These are phyloP conservation scores for Drosophila helvetica DNA, from an alignment of 2,888 invertebrate genomes.

Conservation along the genomic window DNA sequence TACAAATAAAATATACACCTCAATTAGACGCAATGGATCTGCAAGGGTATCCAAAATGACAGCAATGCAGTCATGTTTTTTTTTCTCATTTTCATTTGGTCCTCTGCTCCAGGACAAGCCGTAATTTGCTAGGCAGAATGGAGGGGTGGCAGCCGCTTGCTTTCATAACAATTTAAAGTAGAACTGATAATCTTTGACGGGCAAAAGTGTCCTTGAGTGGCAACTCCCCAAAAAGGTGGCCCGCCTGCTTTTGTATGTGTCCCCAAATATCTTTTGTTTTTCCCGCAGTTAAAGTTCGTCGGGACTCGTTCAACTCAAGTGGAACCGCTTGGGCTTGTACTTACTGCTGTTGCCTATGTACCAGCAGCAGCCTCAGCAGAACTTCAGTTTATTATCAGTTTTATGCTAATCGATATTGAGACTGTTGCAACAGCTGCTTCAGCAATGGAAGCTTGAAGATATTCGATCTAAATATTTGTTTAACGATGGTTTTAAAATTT, in stretches of 20 bases:
- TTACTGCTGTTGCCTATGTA: neutral
- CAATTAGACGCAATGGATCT: conserved; percentile 35
- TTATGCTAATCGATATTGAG: conserved; percentile 40
- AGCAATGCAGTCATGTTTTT: neutral
- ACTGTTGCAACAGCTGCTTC: conserved; percentile 23
- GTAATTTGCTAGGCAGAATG: conserved; percentile 48
- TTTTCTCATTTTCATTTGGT: conserved; percentile 1
- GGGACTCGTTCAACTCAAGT: neutral
- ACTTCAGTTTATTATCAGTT: conserved; percentile 37
- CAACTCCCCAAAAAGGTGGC: conserved; percentile 40
- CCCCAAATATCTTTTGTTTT: conserved; percentile 18
- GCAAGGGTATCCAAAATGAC: neutral
- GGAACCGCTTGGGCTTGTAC: neutral
- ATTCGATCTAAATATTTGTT: neutral
- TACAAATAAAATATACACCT: no score
- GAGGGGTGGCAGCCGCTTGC: conserved; percentile 33
- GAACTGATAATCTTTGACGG: conserved; percentile 61
- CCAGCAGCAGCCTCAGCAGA: conserved; percentile 21
- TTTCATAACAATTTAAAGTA: conserved; percentile 7
- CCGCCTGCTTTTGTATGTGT: conserved; percentile 4
- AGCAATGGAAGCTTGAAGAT: neutral
- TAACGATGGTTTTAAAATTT: neutral
- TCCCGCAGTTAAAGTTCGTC: conserved; percentile 9
- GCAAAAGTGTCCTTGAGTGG: conserved; percentile 52
- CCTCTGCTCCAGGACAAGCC: conserved; percentile 36